Evolutionary conservation across 1,140 invertebrate species (phyloP).

Genomic region (Colletes latitarsis): DNA sequence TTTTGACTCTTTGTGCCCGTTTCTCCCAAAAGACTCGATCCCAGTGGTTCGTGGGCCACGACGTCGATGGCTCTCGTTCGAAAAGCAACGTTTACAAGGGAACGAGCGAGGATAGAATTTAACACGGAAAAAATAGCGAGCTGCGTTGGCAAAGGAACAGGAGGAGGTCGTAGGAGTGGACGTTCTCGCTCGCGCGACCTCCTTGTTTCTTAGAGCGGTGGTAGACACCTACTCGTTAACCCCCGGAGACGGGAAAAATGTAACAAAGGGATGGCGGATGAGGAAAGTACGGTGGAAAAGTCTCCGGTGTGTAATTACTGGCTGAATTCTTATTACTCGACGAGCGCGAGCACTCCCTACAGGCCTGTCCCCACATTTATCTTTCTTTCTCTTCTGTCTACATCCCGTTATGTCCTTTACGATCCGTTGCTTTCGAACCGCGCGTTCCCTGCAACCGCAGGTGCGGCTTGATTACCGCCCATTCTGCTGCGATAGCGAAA

Average conservation of each 20-base stretch:
- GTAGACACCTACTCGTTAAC: slow-evolving; percentile 64
- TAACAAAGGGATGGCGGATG: slow-evolving; percentile 58
- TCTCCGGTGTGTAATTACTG: slow-evolving; percentile 71
- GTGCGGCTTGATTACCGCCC: slow-evolving; percentile 20
- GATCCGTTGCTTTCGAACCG: slow-evolving; percentile 22
- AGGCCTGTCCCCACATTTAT: slow-evolving; percentile 59
- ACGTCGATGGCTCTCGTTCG: not conserved
- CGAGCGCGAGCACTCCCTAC: slow-evolving; percentile 54
- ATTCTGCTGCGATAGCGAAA: not conserved
- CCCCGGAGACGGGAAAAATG: slow-evolving; percentile 56
- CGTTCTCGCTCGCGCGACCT: slow-evolving; percentile 24
- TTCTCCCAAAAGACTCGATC: not conserved
- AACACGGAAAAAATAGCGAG: slow-evolving; percentile 18
- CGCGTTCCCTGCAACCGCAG: not conserved
- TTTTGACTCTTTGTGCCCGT: not conserved
- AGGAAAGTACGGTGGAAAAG: slow-evolving; percentile 59
- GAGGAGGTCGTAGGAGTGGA: not conserved
- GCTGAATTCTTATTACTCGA: slow-evolving; percentile 69
- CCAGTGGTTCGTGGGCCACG: not conserved
- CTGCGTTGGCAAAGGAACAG: slow-evolving; percentile 18
- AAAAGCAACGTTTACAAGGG: not conserved
- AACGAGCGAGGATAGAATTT: not conserved
- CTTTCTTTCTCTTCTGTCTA: slow-evolving; percentile 4
- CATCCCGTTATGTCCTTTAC: slow-evolving; percentile 23
- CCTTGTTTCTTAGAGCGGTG: slow-evolving; percentile 57